Base-by-base conservation (phyloP, 2,888 invertebrate genomes). In the Parascotia fuliginaria region DNA sequence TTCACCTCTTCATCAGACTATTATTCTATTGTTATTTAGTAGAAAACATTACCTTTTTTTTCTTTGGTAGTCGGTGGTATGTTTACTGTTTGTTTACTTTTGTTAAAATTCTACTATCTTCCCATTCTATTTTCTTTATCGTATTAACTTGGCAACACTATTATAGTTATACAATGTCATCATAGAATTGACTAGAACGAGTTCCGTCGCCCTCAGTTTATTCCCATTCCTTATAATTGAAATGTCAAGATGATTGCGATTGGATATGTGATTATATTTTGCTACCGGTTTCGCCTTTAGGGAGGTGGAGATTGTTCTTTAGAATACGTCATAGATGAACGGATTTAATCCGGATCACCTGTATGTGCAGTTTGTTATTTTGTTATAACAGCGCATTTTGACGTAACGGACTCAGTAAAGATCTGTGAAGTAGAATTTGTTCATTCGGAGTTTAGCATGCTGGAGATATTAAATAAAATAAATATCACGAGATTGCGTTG, bases 201-300 rank as follows among this genome's bases (percentile, higher is more conserved):
- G 66, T 59, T 61, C 56, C 59, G 13, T 15, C 31, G 44, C 44
- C 65, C 38, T 39, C 43, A 49, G 60, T 45, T 45, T 58, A 60
- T 59, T 47, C 53, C 49, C 33, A 44, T 46, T 44, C 48, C 61
- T 48, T 58, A 61, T 76, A 78, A 78, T 79, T 79, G 77, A 79
- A 78, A 78, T 61, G 73, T 77, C 77, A 65, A 63, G 68, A 69
- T 67, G 69, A 63, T 65, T 59, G 70, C 64, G 58, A 65, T 63
- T 68, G 64, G 68, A 70, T 72, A 71, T 66, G 66, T 71, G 65
- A 62, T 72, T 75, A 73, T 65, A 68, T 73, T 73, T 71, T 41
- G 64, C 76, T 75, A 73, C 76, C 68, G 73, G 75, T 71, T 65
- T 64, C 29, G 24, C 59, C 58, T 43, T 57, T 11, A 29, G 55